Base-by-base conservation (phyloP, 2,113 vertebrate genomes). In the Naja naja region DNA sequence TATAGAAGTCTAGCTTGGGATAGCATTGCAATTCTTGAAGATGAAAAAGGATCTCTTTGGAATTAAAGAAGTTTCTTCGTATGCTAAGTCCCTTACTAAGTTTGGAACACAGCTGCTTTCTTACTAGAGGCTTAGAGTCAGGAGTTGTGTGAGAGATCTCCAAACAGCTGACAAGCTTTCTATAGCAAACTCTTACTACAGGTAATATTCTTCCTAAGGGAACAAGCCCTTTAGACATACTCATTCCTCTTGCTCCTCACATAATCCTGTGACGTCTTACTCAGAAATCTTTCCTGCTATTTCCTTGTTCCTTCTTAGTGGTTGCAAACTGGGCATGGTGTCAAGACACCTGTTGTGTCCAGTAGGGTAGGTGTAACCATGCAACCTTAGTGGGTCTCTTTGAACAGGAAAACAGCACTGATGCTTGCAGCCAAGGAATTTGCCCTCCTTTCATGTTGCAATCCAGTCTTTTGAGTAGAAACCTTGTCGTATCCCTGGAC, bases 221-320 rank as follows among this genome's bases (percentile, higher is more conserved):
- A 47, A 45, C 58, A 10, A 74, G 27, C 20, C 45, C 43, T 69
- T 90, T 22, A 43, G 34, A 22, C 34, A 10, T 43, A 81, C 74
- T 9, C 7, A 5, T 7, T 34, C 8, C n/a, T 1, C 23, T 39
- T 30, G 3, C 4, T 5, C 27, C 14, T 34, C 20, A 2, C 55
- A 12, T 81, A 39, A 55, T 27, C 58, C 6, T 34, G 16, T 88
- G 49, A 7, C 34, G 47, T 89, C 91, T 55, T 30, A 34, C 4
- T 10, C 27, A 22, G 53, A 89, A 52, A 47, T 27, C 45, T 22
- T 27, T 43, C 89, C 16, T 27, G 34, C 9, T 8, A 8, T 74
- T 92, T 92, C 87, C 91, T 89, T 88, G 87, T 92, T 92, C 60
- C 86, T 89, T 25, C 86, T 92, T 88, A 53, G 14, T 49, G 3